Conservation (phyloP, 2,888 invertebrate genomes). For the Amaurobius ferox region DNA sequence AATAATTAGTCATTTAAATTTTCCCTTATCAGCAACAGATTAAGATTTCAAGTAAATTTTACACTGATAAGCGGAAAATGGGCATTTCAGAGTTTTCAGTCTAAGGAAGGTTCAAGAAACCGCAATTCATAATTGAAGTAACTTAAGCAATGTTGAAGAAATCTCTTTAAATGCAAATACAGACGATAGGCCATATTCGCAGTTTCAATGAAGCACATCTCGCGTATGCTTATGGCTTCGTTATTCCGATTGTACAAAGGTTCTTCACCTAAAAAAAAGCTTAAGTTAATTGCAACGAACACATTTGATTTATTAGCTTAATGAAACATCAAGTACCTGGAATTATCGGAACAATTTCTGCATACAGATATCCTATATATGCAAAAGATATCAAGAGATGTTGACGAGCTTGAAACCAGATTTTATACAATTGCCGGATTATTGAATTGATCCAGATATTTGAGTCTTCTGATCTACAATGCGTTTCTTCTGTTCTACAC, state of each 20-base stretch:
- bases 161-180: background rate
- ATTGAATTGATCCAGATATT: too few relatives aligned
- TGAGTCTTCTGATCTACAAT: too few relatives aligned
- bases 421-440: background rate
- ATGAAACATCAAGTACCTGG: background rate
- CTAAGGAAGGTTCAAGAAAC: too few relatives aligned
- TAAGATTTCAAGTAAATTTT: too few relatives aligned
- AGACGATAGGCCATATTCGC: background rate
- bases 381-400: background rate
- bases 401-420: background rate
- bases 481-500: too few relatives aligned
- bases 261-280: background rate
- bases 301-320: too few relatives aligned
- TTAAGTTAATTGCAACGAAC: background rate
- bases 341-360: background rate
- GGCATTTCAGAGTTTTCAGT: too few relatives aligned
- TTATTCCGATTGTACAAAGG: background rate
- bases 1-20: too few relatives aligned
- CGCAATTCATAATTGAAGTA: too few relatives aligned
- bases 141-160: too few relatives aligned
- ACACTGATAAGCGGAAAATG: too few relatives aligned
- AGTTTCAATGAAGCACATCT: background rate
- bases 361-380: background rate
- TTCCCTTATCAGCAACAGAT: too few relatives aligned
- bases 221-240: background rate